These are phyloP conservation scores for Trissonchulus sp. DNA, from an alignment of 2,888 invertebrate genomes.

Conservation along the genomic window DNA sequence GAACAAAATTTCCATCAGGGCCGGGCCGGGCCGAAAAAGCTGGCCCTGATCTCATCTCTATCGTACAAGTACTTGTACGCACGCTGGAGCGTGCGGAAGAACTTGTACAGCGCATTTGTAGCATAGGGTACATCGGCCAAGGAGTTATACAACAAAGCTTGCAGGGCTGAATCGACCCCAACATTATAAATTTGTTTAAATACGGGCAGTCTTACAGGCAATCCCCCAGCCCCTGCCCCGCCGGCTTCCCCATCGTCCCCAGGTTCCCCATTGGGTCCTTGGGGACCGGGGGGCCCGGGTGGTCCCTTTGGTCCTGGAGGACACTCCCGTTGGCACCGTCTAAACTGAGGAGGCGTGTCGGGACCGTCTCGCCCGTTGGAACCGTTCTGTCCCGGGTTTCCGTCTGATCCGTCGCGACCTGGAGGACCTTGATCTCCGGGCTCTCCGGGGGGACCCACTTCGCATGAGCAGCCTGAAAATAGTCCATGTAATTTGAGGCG, in stretches of 20 bases:
- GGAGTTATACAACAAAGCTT: no score
- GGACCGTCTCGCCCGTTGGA: not conserved
- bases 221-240: not conserved
- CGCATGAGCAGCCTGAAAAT: conserved; percentile 30
- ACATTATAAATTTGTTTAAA: not conserved
- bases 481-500: no score
- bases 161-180: no score
- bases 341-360: not conserved
- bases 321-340: not conserved
- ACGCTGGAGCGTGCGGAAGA: no score
- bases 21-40: no score
- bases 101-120: no score
- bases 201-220: not conserved
- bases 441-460: conserved; percentile 27
- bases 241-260: conserved; percentile 23
- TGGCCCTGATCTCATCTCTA: no score
- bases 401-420: conserved; percentile 28
- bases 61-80: no score
- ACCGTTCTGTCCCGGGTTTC: not conserved
- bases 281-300: conserved; percentile 17
- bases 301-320: not conserved
- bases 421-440: conserved; percentile 34
- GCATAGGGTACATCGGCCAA: no score
- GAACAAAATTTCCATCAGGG: no score
- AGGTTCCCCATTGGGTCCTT: conserved; percentile 33